phyloP scores from a whole-genome alignment of 2,797 vertebrate species.

The Scyliorhinus canicula region DNA sequence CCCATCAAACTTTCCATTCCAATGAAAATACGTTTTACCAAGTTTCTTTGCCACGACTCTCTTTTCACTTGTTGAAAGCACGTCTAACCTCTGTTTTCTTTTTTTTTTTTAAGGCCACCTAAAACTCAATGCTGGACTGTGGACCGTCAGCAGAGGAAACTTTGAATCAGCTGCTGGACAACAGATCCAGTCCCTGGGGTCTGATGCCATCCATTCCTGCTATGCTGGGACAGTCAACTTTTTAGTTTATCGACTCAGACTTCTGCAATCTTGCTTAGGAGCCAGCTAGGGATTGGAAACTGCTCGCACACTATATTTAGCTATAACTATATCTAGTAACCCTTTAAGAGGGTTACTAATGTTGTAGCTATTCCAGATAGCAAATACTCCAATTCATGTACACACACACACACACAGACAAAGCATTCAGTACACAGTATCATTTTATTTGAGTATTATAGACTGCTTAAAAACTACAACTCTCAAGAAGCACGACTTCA shows the following conservation, averaged over 20 bases:
- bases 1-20: too few relatives aligned
- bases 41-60: too few relatives aligned
- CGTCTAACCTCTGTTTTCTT: neutral
- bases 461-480: neutral
- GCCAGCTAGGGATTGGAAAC: neutral
- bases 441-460: slow-evolving; percentile 22
- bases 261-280: neutral
- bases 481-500: neutral
- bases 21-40: too few relatives aligned
- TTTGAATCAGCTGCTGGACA: neutral
- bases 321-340: neutral
- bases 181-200: neutral
- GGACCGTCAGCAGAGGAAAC: neutral
- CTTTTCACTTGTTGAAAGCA: neutral
- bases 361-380: neutral
- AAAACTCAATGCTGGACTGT: neutral
- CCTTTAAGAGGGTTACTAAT: neutral
- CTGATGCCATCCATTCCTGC: neutral
- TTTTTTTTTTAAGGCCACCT: too few relatives aligned
- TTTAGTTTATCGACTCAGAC: neutral
- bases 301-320: neutral
- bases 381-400: neutral
- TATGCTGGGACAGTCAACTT: neutral
- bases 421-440: neutral
- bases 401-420: neutral